Percentiles rank a stretch among this genome's conserved stretches.
Conservation (phyloP, 2,888 invertebrate genomes). For the Orthosia gracilis region DNA sequence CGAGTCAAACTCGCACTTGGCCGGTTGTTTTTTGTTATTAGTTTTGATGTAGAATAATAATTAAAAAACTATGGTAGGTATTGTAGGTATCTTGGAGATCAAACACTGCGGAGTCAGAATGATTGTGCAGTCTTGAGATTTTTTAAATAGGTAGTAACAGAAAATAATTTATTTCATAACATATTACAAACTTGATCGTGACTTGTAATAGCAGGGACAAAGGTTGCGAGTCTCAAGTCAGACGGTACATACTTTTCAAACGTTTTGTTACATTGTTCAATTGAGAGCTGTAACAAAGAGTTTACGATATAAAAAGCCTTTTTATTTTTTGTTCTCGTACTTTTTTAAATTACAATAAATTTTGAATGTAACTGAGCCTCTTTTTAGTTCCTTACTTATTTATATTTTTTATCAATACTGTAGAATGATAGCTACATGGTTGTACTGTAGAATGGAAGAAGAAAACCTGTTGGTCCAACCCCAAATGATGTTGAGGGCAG, state of each 20-base stretch:
- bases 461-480: no score
- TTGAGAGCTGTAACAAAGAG: slow-evolving; percentile 30
- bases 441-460: no score
- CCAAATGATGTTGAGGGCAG: no score
- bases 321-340: neutral
- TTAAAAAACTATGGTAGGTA: no score
- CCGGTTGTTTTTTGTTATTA: no score
- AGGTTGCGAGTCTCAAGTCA: slow-evolving; percentile 24
- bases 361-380: neutral
- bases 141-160: neutral
- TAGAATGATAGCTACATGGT: no score
- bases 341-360: neutral
- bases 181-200: slow-evolving; percentile 14
- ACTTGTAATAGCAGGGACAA: slow-evolving; percentile 36
- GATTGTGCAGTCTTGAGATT: no score
- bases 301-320: slow-evolving; percentile 16
- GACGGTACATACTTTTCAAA: slow-evolving; percentile 29
- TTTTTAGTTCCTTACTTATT: neutral
- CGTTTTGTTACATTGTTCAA: slow-evolving; percentile 41
- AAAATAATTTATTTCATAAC: neutral
- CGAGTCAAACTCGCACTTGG: no score
- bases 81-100: no score
- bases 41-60: no score
- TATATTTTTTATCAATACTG: neutral
- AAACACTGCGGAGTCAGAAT: no score